Base-by-base conservation (phyloP, 2,888 invertebrate genomes). In the Machimus atricapillus region DNA sequence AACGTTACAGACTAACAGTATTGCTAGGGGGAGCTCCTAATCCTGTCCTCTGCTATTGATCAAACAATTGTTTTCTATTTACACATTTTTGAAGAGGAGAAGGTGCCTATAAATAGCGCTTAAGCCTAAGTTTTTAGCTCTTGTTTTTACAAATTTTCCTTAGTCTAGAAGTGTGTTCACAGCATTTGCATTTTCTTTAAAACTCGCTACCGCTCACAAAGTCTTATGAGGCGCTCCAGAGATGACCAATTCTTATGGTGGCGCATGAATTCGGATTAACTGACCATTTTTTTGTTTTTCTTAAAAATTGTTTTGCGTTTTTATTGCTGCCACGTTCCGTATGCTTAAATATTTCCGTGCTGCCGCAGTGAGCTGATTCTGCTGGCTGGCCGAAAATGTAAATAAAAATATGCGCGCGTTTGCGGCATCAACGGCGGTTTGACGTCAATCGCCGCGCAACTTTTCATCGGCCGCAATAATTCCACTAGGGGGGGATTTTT, bases 141-240 rank as follows among this genome's bases (percentile, higher is more conserved):
- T 34, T 37, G 0, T 34, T 37, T 34, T 40, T 76, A 76, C 37
- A 78, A n/a, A 4, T 78, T 37, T 78, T 6, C 6, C 78, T 23
- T 78, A 78, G 14, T 23, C 78, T 78, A 78, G 19, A 78, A 78
- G 78, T 78, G 43, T 78, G 78, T 78, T 78, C 78, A 78, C 78
- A 78, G 78, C 78, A 78, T 78, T 78, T 78, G 66, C 43, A 78
- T 78, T 77, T 34, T 74, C 74, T 74, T 77, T 77, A 77, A 77
- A 77, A 77, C 77, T 77, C 52, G 52, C 52, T 52, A 52, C 66
- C 66, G 27, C 66, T 52, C 66, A 66, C 14, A 66, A 66, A 66
- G 66, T 66, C 27, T 66, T 66, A n/a, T 58, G 23, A 66, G 66
- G 66, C 23, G 66, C 27, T 66, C 66, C 23, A 27, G 66, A 23